Percentiles rank a stretch among this genome's conserved stretches.
Evolutionary conservation across 2,113 vertebrate species (phyloP).

Genomic region (Corythaixoides concolor): DNA sequence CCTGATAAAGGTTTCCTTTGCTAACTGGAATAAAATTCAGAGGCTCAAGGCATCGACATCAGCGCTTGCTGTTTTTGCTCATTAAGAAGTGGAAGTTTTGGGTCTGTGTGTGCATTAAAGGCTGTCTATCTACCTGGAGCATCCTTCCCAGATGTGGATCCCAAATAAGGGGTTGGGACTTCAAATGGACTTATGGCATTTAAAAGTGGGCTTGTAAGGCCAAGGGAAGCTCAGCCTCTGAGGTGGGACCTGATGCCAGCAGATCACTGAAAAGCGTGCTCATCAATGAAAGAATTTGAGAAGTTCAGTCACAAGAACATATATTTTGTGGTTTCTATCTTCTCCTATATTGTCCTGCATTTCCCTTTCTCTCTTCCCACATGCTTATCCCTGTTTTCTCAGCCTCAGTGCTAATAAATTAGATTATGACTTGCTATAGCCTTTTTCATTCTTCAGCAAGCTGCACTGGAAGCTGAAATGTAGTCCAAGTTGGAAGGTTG

Average conservation of each 20-base stretch:
- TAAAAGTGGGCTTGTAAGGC: not conserved
- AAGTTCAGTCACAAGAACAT: not conserved
- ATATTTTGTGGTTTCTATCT: not conserved
- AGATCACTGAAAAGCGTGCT: not conserved
- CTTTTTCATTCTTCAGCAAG: not conserved
- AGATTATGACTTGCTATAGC: not conserved
- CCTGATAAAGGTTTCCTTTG: not conserved
- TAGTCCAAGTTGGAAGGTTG: not conserved
- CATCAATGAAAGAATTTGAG: not conserved
- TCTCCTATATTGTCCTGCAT: not conserved
- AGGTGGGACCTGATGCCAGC: not conserved
- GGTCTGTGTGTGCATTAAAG: not conserved
- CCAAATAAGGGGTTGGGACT: not conserved
- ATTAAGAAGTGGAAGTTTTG: not conserved
- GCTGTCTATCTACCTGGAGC: not conserved
- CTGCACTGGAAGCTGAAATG: not conserved
- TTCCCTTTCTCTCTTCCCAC: not conserved
- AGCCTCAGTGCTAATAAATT: not conserved
- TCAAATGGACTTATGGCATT: not conserved
- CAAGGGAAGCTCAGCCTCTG: not conserved
- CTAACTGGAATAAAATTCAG: not conserved
- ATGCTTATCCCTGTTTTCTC: not conserved
- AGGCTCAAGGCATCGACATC: rapidly evolving
- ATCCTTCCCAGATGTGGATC: not conserved
- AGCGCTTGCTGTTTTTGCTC: not conserved